A percentile compares a stretch with the other conserved stretches of the same genome.
These are phyloP conservation scores for Macheiramphus alcinus DNA, from an alignment of 2,113 vertebrate genomes.

Conservation along the genomic window DNA sequence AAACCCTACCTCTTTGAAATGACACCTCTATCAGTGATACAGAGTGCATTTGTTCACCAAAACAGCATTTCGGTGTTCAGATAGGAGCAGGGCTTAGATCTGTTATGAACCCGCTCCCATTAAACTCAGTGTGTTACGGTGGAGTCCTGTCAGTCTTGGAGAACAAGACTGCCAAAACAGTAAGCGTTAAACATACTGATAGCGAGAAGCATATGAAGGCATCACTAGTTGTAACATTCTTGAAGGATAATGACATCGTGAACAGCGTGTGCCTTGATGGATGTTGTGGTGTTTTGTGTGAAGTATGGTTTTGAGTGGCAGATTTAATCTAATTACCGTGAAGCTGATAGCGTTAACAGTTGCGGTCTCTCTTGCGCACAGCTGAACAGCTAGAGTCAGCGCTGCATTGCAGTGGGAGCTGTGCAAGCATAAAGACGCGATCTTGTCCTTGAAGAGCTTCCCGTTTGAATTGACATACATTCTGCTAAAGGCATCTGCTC, in stretches of 20 bases:
- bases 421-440: not conserved
- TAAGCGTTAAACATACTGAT: not conserved
- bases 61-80: not conserved
- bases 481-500: not conserved
- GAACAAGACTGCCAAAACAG: not conserved
- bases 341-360: not conserved
- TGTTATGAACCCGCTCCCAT: not conserved
- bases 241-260: not conserved
- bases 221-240: not conserved
- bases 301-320: not conserved
- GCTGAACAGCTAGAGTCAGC: not conserved
- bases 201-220: not conserved
- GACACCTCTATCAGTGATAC: not conserved
- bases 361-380: not conserved
- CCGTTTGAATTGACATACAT: fast-evolving
- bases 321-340: not conserved
- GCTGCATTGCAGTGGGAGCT: not conserved
- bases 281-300: not conserved
- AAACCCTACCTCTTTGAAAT: not conserved
- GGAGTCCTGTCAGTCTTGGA: not conserved
- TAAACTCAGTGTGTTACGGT: fast-evolving
- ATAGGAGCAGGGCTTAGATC: not conserved
- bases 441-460: not conserved
- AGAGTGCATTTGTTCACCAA: not conserved
- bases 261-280: not conserved